phyloP scores from a whole-genome alignment of 1,140 invertebrate genomes.

The Brachionus plicatilis region DNA sequence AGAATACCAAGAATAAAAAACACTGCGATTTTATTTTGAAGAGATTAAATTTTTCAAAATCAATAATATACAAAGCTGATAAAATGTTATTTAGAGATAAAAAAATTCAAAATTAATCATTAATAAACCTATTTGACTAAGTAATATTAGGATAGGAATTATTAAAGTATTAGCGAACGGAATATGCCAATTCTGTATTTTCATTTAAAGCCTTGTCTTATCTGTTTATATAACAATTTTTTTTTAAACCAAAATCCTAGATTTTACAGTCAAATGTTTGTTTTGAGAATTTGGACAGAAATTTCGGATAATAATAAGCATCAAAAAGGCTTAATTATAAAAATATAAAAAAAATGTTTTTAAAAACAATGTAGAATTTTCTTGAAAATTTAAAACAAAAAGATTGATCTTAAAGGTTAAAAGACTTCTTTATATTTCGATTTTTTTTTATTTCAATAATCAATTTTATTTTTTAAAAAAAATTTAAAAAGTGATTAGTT shows the following conservation, averaged over 20 bases:
- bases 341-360: neutral
- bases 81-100: neutral
- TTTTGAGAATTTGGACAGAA: neutral
- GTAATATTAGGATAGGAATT: neutral
- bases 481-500: too few relatives aligned
- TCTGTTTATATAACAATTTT: neutral
- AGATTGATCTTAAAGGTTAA: too few relatives aligned
- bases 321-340: neutral
- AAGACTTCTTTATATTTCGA: too few relatives aligned
- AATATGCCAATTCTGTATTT: neutral
- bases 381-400: too few relatives aligned
- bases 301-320: neutral
- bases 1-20: neutral
- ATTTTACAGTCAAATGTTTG: neutral
- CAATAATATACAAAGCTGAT: slow-evolving; percentile 14
- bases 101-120: neutral
- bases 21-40: neutral
- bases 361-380: too few relatives aligned
- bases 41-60: slow-evolving; percentile 15
- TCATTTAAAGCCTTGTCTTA: neutral
- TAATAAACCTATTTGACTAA: slow-evolving; percentile 6
- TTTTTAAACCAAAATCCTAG: neutral
- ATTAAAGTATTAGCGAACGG: neutral
- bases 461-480: too few relatives aligned
- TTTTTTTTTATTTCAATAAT: too few relatives aligned